Conservation (phyloP, 2,113 vertebrate genomes). For the Bungarus multicinctus region DNA sequence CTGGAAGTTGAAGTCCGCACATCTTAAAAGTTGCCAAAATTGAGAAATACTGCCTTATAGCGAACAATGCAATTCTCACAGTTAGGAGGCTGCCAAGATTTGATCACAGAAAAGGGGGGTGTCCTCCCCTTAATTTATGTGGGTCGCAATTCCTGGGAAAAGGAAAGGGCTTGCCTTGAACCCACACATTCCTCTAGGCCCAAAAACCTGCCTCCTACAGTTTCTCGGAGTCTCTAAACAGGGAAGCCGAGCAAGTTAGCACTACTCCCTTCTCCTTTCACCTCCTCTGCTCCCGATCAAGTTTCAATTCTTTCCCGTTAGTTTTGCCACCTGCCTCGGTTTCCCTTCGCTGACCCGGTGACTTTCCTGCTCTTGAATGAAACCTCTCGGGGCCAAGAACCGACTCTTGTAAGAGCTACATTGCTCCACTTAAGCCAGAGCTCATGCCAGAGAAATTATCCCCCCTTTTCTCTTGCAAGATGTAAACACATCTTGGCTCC, state of each 20-base stretch:
- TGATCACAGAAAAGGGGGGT: not conserved
- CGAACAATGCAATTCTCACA: not conserved
- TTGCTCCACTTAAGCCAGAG: not conserved
- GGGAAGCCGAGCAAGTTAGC: not conserved
- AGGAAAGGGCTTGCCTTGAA: not conserved
- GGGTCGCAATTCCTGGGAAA: not conserved
- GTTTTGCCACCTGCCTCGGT: not conserved
- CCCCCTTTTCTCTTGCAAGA: not conserved
- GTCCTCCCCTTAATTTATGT: not conserved
- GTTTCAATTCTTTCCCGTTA: not conserved
- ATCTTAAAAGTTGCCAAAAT: not conserved
- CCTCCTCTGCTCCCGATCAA: not conserved
- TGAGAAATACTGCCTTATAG: not conserved
- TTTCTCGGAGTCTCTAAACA: not conserved
- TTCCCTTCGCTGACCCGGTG: not conserved
- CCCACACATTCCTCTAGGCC: not conserved
- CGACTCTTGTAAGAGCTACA: not conserved
- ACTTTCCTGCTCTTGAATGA: not conserved
- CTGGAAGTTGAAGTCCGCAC: not conserved
- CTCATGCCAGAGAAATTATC: not conserved
- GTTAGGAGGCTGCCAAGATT: not conserved
- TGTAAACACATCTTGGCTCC: not conserved
- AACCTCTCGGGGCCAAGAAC: not conserved
- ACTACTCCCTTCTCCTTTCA: not conserved
- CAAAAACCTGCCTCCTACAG: not conserved